A percentile compares a stretch with the other conserved stretches of the same genome.
phyloP scores from a whole-genome alignment of 2,888 invertebrate species.

The Dastarcus helophoroides region DNA sequence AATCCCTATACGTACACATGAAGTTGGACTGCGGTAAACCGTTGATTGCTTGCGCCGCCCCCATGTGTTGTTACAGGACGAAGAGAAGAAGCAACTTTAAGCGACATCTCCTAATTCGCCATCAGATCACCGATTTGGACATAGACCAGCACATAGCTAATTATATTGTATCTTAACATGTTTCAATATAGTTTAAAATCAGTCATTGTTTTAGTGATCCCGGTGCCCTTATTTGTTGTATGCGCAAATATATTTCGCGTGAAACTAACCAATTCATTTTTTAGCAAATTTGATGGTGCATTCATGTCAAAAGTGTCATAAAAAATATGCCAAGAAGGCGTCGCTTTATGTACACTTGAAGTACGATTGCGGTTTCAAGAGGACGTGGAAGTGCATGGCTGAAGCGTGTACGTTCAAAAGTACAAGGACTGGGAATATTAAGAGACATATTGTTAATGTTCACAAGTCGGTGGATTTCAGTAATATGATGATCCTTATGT shows the following conservation, averaged over 20 bases:
- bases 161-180: too few species aligned
- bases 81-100: slow-evolving; percentile 9
- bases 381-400: background rate
- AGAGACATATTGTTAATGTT: slow-evolving; percentile 2
- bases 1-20: slow-evolving; percentile 7
- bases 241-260: background rate
- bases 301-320: background rate
- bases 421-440: slow-evolving; percentile 5
- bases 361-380: slow-evolving; percentile 5
- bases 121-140: background rate
- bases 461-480: too few species aligned
- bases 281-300: background rate
- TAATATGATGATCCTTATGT: too few species aligned
- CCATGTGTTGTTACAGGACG: slow-evolving; percentile 4
- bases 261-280: background rate
- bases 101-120: slow-evolving; percentile 2
- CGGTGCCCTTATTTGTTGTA: background rate
- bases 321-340: slow-evolving; percentile 1
- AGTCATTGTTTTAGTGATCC: background rate
- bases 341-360: slow-evolving; percentile 2
- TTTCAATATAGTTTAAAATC: background rate
- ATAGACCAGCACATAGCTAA: too few species aligned
- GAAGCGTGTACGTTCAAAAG: background rate
- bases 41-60: slow-evolving; percentile 3
- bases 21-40: slow-evolving; percentile 10